Percentiles rank a stretch among this genome's conserved stretches.
Conservation (phyloP, 2,113 vertebrate species). For the Cariama cristata region DNA sequence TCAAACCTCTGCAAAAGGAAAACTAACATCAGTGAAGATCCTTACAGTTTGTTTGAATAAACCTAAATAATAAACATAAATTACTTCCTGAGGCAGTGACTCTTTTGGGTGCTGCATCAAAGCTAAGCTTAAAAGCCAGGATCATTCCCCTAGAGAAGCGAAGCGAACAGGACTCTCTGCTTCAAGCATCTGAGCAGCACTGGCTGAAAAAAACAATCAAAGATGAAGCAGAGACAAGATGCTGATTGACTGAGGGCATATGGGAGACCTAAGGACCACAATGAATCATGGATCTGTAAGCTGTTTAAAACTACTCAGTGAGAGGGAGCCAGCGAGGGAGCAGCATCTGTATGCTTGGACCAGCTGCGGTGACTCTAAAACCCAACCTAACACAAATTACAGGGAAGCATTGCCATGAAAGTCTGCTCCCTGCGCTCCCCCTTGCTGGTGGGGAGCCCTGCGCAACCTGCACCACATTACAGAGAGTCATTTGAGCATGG, state of each 20-base stretch:
- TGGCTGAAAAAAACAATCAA: not conserved
- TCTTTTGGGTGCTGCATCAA: not conserved
- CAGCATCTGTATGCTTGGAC: not conserved
- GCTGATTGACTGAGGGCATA: slow-evolving; percentile 29
- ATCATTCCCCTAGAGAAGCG: fast-evolving
- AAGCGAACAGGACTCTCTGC: fast-evolving
- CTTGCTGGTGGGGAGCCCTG: not conserved
- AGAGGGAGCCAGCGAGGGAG: not conserved
- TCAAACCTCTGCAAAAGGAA: not conserved
- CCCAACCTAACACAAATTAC: not conserved
- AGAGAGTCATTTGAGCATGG: not conserved
- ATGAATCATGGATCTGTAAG: not conserved
- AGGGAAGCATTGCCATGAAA: not conserved
- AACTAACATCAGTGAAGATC: not conserved
- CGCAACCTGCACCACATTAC: fast-evolving
- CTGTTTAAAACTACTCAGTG: not conserved
- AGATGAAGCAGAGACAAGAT: not conserved
- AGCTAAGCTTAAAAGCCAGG: not conserved
- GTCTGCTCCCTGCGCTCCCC: fast-evolving
- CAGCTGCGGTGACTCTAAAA: not conserved
- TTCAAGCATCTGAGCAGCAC: not conserved
- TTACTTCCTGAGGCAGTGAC: not conserved
- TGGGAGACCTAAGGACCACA: slow-evolving; percentile 21
- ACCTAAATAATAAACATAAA: not conserved
- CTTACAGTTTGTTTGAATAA: not conserved